A percentile compares a stretch with the other conserved stretches of the same genome.
These are phyloP conservation scores for Lordiphosa andalusiaca DNA, from an alignment of 2,888 invertebrate species.

Conservation along the genomic window DNA sequence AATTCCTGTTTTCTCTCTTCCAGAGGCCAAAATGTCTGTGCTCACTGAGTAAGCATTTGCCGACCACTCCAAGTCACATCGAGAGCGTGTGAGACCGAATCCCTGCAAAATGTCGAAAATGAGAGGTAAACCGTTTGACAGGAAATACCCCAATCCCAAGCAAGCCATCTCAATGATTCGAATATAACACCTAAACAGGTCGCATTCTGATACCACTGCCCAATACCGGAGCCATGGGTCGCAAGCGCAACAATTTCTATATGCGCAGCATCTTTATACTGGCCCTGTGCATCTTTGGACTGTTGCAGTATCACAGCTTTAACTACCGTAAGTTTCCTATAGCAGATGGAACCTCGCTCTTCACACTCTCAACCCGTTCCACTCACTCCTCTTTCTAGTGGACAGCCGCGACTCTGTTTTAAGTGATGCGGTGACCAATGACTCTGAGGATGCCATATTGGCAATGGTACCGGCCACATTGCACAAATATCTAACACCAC, in stretches of 20 bases:
- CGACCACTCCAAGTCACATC: constrained; percentile 25
- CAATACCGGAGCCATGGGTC: constrained; percentile 80
- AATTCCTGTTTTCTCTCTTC: too few species aligned
- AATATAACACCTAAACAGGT: constrained; percentile 28
- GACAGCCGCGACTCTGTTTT: constrained; percentile 81
- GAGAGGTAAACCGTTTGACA: constrained; percentile 44
- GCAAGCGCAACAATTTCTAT: constrained; percentile 79
- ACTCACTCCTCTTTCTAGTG: constrained; percentile 50
- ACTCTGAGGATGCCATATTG: constrained; percentile 88
- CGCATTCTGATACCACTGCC: constrained; percentile 79
- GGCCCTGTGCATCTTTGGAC: constrained; percentile 78
- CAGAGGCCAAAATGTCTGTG: constrained; percentile 48
- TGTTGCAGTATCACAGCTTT: constrained; percentile 79
- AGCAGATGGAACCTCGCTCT: background rate
- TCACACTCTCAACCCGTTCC: background rate
- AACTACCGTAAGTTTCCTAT: constrained; percentile 76
- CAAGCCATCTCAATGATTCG: constrained; percentile 5
- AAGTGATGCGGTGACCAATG: constrained; percentile 83
- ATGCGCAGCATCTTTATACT: constrained; percentile 78
- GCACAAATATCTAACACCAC: constrained; percentile 89
- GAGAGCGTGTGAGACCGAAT: constrained; percentile 1
- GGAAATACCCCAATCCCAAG: background rate
- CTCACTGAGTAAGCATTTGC: constrained; percentile 31
- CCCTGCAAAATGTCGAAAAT: constrained; percentile 57
- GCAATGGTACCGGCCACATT: constrained; percentile 90